phyloP scores from a whole-genome alignment of 2,888 invertebrate genomes.

The Brenthis daphne region DNA sequence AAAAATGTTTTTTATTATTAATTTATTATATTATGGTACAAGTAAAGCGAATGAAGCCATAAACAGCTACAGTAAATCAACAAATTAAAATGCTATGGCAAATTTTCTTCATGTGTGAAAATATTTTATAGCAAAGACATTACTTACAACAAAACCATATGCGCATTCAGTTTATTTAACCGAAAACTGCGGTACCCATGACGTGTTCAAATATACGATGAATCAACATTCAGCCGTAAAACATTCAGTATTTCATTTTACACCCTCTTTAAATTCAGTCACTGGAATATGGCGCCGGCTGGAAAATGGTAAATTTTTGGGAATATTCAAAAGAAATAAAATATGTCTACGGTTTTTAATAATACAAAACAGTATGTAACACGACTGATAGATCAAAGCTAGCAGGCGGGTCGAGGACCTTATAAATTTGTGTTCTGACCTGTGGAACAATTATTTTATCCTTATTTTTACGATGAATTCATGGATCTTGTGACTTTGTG shows the following conservation, averaged over 20 bases:
- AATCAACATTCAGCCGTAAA: constrained; percentile 7
- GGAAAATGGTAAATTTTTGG: too few relatives aligned
- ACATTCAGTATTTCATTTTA: neutral
- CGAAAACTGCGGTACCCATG: constrained; percentile 16
- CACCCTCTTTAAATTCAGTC: neutral
- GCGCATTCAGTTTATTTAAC: constrained; percentile 17
- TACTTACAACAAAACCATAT: constrained; percentile 13
- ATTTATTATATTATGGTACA: too few relatives aligned
- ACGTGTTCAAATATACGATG: constrained; percentile 19
- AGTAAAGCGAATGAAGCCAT: neutral
- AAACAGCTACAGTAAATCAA: neutral
- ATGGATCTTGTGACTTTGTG: too few relatives aligned
- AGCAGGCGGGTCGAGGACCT: too few relatives aligned
- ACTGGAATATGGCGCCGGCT: neutral
- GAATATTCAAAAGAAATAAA: too few relatives aligned
- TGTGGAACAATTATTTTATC: too few relatives aligned
- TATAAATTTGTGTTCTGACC: too few relatives aligned
- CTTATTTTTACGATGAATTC: too few relatives aligned
- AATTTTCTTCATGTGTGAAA: constrained; percentile 10
- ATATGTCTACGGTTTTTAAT: too few relatives aligned
- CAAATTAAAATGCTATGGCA: neutral
- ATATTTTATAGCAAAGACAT: constrained; percentile 7
- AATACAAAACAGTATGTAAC: too few relatives aligned
- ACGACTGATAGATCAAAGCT: too few relatives aligned
- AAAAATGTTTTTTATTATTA: too few relatives aligned